Evolutionary conservation across 2,113 vertebrate genomes (phyloP).

Genomic region (Genyomyrus donnyi): DNA sequence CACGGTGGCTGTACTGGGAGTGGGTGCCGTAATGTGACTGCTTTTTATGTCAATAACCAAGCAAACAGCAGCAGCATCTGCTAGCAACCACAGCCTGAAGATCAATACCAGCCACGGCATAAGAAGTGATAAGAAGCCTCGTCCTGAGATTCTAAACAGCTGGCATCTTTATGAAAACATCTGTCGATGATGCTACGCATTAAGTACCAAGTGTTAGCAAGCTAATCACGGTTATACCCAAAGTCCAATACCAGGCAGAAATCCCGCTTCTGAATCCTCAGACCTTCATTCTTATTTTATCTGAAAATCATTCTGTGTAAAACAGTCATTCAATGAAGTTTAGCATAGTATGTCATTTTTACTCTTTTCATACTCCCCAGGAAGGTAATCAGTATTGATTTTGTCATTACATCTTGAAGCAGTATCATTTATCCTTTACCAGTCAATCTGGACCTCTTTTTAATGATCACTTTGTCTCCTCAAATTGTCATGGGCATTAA

Average conservation of each 20-base stretch:
- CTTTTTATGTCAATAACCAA: background rate
- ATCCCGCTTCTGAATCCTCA: background rate
- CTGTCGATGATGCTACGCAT: background rate
- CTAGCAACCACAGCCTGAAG: background rate
- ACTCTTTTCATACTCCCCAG: background rate
- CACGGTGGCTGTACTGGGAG: background rate
- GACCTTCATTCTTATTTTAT: background rate
- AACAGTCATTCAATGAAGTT: background rate
- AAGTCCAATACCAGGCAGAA: background rate
- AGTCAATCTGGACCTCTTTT: conserved; percentile 30
- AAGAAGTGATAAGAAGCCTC: background rate
- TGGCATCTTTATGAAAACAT: background rate
- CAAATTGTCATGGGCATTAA: conserved; percentile 43
- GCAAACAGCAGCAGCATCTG: background rate
- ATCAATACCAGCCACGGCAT: background rate
- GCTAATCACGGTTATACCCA: background rate
- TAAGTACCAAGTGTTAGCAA: background rate
- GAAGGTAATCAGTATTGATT: conserved; percentile 22
- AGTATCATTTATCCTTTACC: background rate
- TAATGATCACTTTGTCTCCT: conserved; percentile 53
- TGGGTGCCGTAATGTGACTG: background rate
- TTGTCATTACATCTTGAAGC: conserved; percentile 6
- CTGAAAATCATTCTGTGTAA: conserved; percentile 1
- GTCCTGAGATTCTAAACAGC: background rate
- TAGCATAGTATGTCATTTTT: background rate